Base-by-base conservation (phyloP, 2,113 vertebrate species). In the Mugil cephalus region DNA sequence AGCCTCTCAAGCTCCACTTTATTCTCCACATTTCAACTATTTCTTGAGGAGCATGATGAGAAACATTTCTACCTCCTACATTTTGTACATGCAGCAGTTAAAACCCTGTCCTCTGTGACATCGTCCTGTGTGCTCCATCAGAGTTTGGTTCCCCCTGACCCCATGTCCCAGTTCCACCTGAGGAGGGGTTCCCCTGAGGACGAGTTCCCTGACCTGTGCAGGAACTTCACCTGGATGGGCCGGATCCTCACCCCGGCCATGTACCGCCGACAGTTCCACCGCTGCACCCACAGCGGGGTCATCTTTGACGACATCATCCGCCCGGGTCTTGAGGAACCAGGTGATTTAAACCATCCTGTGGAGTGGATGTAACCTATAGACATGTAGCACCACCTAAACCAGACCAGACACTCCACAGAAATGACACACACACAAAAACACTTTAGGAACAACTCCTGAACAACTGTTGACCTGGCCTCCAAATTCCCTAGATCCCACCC, bases 241-340 rank as follows among this genome's bases (percentile, higher is more conserved):
- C 79, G 53, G 1, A 68, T 94, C 67, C 91, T 94, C n/a, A 88
- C 88, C 0, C 84, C 63, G 7, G 80, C 84, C 63, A 89, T 94
- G 88, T 94, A 94, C 82, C 60, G 80, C 10, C 83, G 92, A 4
- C 94, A 94, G 84, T 93, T 91, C 69, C n/a, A 85, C 75, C 88
- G 91, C 17, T 91, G 90, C 63, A 94, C 93, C 6, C 66, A 89
- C 6, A 91, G 92, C 2, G 93, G 93, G 2, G 92, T 94, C 63
- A 88, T 93, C 47, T 93, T 94, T 2, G 93, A 94, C 50, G 93
- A 94, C 2, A 60, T 94, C 66, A 93, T 94, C 48, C 91, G 91
- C 6, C 93, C 90, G 0, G 93, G 93, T n/a, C 66, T 94, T 4
- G 93, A 94, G 51, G 92, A 93, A 30, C 88, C 88, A 83, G 92